A percentile compares a stretch with the other conserved stretches of the same genome.
Conservation (phyloP, 2,113 vertebrate genomes). For the Calidris pygmaea region DNA sequence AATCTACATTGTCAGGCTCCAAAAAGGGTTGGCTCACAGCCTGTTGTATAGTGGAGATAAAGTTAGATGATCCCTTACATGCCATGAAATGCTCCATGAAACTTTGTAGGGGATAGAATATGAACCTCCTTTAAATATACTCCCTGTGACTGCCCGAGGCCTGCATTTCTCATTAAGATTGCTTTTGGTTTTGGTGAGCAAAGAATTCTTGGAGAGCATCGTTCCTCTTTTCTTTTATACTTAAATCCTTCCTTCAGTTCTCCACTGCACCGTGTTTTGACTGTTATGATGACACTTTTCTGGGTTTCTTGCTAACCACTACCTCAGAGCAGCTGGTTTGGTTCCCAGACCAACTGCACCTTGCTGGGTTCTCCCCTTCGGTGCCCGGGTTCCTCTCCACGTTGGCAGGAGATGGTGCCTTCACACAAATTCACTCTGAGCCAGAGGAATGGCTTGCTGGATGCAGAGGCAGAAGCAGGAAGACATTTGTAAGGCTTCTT, state of each 20-base stretch:
- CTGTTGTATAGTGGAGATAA: neutral
- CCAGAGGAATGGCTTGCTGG: neutral
- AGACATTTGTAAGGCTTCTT: neutral
- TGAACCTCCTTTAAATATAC: neutral
- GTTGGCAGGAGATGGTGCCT: neutral
- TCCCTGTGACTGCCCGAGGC: neutral
- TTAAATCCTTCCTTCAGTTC: neutral
- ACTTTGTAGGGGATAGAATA: neutral
- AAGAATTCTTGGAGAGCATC: neutral
- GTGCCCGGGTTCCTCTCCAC: neutral
- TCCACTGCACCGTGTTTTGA: rapidly evolving
- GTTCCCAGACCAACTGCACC: neutral
- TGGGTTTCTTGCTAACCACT: neutral
- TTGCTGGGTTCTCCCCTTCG: neutral
- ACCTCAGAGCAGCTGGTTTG: neutral
- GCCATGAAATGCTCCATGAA: conserved; percentile 22
- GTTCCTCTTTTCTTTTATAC: neutral
- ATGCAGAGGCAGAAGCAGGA: neutral
- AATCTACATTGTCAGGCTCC: neutral
- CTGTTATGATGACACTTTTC: neutral
- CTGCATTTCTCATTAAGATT: neutral
- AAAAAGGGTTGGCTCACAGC: neutral
- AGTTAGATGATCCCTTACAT: neutral
- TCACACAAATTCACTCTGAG: neutral
- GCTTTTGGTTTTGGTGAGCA: neutral